Conservation (phyloP, 2,888 invertebrate species). For the Lingula anatina region DNA sequence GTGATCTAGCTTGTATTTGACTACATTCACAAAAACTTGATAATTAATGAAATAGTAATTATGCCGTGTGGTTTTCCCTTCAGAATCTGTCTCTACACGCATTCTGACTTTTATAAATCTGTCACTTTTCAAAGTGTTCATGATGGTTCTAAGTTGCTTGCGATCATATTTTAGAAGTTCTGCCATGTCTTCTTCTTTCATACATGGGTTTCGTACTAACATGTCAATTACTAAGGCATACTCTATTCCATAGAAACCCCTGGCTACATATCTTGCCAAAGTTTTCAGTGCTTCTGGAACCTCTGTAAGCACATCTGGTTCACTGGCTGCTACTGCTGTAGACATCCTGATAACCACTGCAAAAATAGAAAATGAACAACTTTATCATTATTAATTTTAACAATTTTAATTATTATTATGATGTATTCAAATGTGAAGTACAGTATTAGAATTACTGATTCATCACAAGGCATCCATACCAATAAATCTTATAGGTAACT, state of each 20-base stretch:
- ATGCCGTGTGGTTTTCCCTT: conserved; percentile 91
- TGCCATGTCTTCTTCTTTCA: conserved; percentile 61
- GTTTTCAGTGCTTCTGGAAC: conserved; percentile 88
- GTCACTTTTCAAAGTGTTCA: conserved; percentile 73
- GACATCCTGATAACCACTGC: background rate
- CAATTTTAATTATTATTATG: too few species aligned
- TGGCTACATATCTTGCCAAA: conserved; percentile 79
- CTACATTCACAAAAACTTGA: conserved; percentile 90
- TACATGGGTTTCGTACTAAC: conserved; percentile 88
- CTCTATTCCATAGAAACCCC: conserved; percentile 91
- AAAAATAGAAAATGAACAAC: too few species aligned
- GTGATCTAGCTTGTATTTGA: conserved; percentile 93
- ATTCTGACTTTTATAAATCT: conserved; percentile 70
- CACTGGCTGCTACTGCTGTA: conserved; percentile 17
- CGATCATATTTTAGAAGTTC: conserved; percentile 89
- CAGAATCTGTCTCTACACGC: conserved; percentile 90
- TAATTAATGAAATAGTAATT: conserved; percentile 98
- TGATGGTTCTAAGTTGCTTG: conserved; percentile 80
- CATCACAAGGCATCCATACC: too few species aligned
- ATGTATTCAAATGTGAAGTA: too few species aligned
- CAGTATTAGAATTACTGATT: too few species aligned
- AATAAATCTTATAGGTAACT: too few species aligned
- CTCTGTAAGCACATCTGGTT: conserved; percentile 64
- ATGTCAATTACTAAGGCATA: conserved; percentile 92
- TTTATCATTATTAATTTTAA: too few species aligned